These are phyloP conservation scores for Addax nasomaculatus DNA, from an alignment of 2,113 vertebrate genomes.

Conservation along the genomic window DNA sequence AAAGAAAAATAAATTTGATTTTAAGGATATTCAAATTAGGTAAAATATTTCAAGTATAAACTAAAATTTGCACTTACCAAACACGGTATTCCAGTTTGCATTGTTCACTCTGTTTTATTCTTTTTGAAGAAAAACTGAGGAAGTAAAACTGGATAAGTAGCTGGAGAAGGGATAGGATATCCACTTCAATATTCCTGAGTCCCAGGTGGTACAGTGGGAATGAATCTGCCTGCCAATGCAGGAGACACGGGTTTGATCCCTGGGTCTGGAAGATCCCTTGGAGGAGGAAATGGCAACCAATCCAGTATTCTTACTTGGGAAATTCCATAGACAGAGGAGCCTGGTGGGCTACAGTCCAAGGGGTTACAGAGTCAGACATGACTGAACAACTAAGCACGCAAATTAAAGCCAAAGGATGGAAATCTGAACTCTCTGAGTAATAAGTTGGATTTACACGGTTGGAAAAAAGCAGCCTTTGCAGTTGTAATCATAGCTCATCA, in stretches of 20 bases:
- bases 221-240: background rate
- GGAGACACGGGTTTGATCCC: background rate
- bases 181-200: background rate
- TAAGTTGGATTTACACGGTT: background rate
- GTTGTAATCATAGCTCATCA: background rate
- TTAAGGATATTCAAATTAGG: background rate
- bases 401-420: background rate
- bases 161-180: background rate
- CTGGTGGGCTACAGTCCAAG: background rate
- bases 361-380: background rate
- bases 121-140: background rate
- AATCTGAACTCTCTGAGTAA: background rate
- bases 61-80: background rate
- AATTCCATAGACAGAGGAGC: background rate
- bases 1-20: background rate
- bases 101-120: background rate
- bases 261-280: background rate
- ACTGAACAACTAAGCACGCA: background rate
- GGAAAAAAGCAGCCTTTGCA: background rate
- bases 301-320: background rate
- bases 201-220: background rate
- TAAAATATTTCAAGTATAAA: background rate
- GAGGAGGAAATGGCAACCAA: background rate
- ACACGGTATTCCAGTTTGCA: background rate
- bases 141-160: background rate